Evolutionary conservation across 2,113 vertebrate genomes (phyloP).

Genomic region (Pseudorectes ferrugineus): DNA sequence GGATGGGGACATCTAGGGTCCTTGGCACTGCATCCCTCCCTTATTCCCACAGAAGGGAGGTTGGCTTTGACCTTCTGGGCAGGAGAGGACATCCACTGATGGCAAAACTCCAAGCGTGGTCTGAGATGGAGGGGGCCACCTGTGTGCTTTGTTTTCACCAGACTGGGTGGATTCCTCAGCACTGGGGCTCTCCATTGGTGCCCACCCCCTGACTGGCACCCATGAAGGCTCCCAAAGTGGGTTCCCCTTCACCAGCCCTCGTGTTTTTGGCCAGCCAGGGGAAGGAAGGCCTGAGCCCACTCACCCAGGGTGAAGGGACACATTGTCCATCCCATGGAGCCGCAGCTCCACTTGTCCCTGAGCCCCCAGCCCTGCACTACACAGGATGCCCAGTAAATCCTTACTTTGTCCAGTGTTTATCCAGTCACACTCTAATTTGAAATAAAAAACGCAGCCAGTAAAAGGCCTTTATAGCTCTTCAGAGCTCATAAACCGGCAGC

Average conservation of each 20-base stretch:
- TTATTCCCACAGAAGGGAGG: background rate
- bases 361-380: background rate
- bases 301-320: accelerated
- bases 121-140: accelerated
- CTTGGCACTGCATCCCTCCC: background rate
- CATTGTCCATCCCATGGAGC: accelerated
- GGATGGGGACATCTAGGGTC: background rate
- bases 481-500: conserved; percentile 49
- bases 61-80: accelerated
- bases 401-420: conserved; percentile 44
- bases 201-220: accelerated
- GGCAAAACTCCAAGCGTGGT: accelerated
- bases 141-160: background rate
- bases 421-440: conserved; percentile 48
- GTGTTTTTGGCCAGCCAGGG: accelerated
- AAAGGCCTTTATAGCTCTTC: conserved; percentile 54
- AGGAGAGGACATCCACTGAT: background rate
- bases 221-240: accelerated
- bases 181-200: background rate
- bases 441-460: conserved; percentile 39
- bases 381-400: background rate
- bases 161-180: background rate
- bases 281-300: background rate
- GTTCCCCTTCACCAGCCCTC: background rate
- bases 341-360: background rate